Conservation (phyloP, 30 jellyfish, hydroid and myxozoan genomes). For the Hydractinia symbiolongicarpus region DNA sequence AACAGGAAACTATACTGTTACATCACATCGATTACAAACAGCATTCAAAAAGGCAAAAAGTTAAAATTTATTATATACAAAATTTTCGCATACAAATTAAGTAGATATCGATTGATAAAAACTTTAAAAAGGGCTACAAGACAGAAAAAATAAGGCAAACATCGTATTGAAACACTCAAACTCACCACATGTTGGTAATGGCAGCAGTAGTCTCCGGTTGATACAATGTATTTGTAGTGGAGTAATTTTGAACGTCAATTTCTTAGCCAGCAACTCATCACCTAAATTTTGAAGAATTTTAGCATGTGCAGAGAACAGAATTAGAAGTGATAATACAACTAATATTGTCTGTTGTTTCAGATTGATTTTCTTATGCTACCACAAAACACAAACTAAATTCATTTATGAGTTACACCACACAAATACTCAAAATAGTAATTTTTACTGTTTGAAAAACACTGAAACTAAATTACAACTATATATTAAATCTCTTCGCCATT, state of each 20-base stretch:
- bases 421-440: too few relatives aligned
- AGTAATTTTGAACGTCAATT: constrained; percentile 44
- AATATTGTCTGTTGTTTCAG: too few relatives aligned
- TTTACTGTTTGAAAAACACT: too few relatives aligned
- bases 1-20: too few relatives aligned
- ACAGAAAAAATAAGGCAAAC: neutral
- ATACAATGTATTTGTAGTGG: constrained; percentile 82
- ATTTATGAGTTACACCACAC: neutral
- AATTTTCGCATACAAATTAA: too few relatives aligned
- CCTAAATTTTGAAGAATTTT: constrained; percentile 36
- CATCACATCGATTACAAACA: too few relatives aligned
- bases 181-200: constrained; percentile 80
- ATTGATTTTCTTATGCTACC: too few relatives aligned
- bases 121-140: neutral
- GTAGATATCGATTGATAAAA: neutral
- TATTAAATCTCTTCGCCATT: too few relatives aligned
- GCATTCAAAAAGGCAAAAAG: too few relatives aligned
- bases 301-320: neutral
- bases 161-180: neutral
- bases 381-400: neutral
- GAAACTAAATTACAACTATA: too few relatives aligned
- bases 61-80: too few relatives aligned
- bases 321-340: too few relatives aligned
- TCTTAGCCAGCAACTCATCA: constrained; percentile 41
- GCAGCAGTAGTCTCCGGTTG: constrained; percentile 68